A percentile compares a stretch with the other conserved stretches of the same genome.
Conservation (phyloP, 2,888 invertebrate species). For the Orthosia gracilis region DNA sequence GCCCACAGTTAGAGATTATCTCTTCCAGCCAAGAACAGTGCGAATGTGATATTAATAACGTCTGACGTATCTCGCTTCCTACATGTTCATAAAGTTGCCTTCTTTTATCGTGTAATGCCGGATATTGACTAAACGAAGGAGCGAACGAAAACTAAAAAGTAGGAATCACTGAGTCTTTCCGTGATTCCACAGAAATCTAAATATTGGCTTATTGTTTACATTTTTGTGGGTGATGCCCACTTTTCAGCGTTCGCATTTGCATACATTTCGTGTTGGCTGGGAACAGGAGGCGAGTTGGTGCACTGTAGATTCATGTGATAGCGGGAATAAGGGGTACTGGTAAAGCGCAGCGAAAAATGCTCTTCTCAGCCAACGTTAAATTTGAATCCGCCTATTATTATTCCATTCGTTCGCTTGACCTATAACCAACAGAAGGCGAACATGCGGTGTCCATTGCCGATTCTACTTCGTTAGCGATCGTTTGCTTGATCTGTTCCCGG, state of each 20-base stretch:
- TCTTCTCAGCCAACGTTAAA: too few relatives aligned
- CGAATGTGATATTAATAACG: slow-evolving; percentile 34
- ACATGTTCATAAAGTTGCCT: slow-evolving; percentile 30
- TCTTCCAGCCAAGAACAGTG: background rate
- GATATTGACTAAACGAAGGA: background rate
- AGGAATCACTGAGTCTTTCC: background rate
- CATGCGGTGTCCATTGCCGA: background rate
- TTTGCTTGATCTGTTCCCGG: background rate
- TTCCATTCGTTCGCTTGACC: background rate
- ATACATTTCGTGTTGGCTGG: too few relatives aligned
- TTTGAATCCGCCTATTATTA: background rate
- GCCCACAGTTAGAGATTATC: background rate
- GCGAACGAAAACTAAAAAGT: background rate
- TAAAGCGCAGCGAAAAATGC: too few relatives aligned
- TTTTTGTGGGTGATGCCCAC: too few relatives aligned
- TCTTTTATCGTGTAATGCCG: slow-evolving; percentile 18
- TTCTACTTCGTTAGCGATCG: background rate
- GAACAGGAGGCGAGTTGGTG: too few relatives aligned
- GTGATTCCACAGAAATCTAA: too few relatives aligned
- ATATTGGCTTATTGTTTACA: too few relatives aligned
- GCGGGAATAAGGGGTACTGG: too few relatives aligned
- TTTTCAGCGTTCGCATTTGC: too few relatives aligned
- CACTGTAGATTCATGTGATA: too few relatives aligned
- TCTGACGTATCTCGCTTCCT: slow-evolving; percentile 13
- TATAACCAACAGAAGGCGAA: background rate